These are phyloP conservation scores for Rhyacichthys aspro DNA, from an alignment of 2,797 vertebrate genomes.

Conservation along the genomic window DNA sequence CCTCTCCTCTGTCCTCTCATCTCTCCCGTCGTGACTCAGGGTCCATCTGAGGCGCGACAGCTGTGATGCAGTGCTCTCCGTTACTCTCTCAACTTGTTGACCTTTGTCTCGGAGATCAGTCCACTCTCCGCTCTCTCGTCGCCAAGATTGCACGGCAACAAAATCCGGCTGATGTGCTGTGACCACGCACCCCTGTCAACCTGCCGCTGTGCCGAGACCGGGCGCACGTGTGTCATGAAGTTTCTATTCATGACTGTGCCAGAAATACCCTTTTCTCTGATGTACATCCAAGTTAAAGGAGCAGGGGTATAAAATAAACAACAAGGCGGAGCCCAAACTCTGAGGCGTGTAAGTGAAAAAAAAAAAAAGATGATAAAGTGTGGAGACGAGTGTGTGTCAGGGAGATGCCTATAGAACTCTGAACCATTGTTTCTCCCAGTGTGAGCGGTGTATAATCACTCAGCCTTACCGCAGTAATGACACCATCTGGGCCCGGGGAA, in stretches of 20 bases:
- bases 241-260: constrained; percentile 20
- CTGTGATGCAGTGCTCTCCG: constrained; percentile 72
- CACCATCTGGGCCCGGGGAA: constrained; percentile 81
- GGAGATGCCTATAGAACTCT: constrained; percentile 67
- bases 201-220: constrained; percentile 39
- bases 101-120: constrained; percentile 78
- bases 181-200: constrained; percentile 60
- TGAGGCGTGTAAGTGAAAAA: constrained; percentile 21
- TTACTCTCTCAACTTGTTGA: constrained; percentile 75
- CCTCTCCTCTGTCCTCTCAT: constrained; percentile 8
- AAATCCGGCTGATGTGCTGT: constrained; percentile 62
- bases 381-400: constrained; percentile 35
- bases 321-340: background rate
- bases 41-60: constrained; percentile 71
- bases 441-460: constrained; percentile 80
- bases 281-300: constrained; percentile 16
- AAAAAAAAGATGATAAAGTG: constrained; percentile 27
- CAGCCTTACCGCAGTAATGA: constrained; percentile 83
- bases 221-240: constrained; percentile 12
- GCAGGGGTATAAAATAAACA: constrained; percentile 11
- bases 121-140: constrained; percentile 49
- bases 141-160: constrained; percentile 69
- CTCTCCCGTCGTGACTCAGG: constrained; percentile 32
- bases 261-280: constrained; percentile 24
- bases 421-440: constrained; percentile 75